Evolutionary conservation across 2,113 vertebrate genomes (phyloP).

Genomic region (Brachyistius frenatus): DNA sequence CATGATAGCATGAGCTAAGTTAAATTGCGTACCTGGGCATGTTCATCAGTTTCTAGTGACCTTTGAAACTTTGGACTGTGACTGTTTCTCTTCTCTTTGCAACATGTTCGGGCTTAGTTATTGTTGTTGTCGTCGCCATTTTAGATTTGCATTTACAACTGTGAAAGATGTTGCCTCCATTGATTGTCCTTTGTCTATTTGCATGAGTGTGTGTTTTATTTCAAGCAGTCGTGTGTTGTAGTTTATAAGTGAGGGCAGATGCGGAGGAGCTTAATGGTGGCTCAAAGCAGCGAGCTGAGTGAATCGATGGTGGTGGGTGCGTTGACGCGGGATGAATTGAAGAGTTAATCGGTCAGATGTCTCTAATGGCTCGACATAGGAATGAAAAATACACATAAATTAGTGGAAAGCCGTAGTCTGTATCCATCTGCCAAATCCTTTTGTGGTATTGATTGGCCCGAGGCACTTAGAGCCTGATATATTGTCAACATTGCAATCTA

Average conservation of each 20-base stretch:
- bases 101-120: too few relatives aligned
- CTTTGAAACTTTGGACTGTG: too few relatives aligned
- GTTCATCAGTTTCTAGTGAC: too few relatives aligned
- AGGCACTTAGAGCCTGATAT: conserved; percentile 77
- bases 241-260: conserved; percentile 41
- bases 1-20: too few relatives aligned
- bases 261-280: conserved; percentile 54
- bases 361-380: conserved; percentile 74
- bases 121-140: background rate
- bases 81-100: too few relatives aligned
- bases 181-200: background rate
- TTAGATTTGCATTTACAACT: too few relatives aligned
- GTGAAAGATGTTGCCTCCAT: background rate
- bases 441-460: conserved; percentile 74
- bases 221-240: too few relatives aligned
- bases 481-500: conserved; percentile 69
- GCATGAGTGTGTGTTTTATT: too few relatives aligned
- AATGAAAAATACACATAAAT: conserved; percentile 82
- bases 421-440: conserved; percentile 73
- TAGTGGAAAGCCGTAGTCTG: conserved; percentile 65
- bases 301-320: conserved; percentile 70
- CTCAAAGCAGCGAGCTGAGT: conserved; percentile 49
- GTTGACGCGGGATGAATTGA: conserved; percentile 75
- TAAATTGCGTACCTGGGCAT: too few relatives aligned
- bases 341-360: conserved; percentile 77